phyloP scores from a whole-genome alignment of 2,113 vertebrate species.

The Pterocles burchelli region DNA sequence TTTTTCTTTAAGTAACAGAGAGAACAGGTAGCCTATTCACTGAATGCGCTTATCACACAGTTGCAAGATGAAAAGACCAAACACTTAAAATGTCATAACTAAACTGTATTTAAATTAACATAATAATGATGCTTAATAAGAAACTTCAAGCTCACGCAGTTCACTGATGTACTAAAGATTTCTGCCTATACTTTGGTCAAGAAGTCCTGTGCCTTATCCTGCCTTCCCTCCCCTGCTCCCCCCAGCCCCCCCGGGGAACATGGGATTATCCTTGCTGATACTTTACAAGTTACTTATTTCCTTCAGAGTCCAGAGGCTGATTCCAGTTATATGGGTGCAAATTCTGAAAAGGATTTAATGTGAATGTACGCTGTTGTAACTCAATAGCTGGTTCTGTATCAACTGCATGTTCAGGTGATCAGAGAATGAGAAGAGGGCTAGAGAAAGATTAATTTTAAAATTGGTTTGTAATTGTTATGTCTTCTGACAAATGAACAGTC shows the following conservation, averaged over 20 bases:
- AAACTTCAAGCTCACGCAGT: rapidly evolving
- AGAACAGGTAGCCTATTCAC: background rate
- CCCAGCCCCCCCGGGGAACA: background rate
- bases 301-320: background rate
- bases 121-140: background rate
- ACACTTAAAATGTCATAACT: background rate
- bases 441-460: background rate
- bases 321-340: background rate
- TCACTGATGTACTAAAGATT: background rate
- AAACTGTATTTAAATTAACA: conserved; percentile 18
- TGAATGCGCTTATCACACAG: background rate
- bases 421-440: background rate
- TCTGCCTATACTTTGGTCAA: background rate
- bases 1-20: conserved; percentile 77
- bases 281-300: background rate
- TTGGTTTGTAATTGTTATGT: background rate
- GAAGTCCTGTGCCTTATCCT: background rate
- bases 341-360: background rate
- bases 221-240: background rate
- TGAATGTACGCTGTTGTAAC: background rate
- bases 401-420: background rate
- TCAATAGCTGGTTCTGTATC: background rate
- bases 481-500: background rate
- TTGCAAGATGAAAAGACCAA: background rate
- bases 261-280: background rate